These are phyloP conservation scores for Romanogobio albipinnatus DNA, from an alignment of 2,113 vertebrate species.

Conservation along the genomic window DNA sequence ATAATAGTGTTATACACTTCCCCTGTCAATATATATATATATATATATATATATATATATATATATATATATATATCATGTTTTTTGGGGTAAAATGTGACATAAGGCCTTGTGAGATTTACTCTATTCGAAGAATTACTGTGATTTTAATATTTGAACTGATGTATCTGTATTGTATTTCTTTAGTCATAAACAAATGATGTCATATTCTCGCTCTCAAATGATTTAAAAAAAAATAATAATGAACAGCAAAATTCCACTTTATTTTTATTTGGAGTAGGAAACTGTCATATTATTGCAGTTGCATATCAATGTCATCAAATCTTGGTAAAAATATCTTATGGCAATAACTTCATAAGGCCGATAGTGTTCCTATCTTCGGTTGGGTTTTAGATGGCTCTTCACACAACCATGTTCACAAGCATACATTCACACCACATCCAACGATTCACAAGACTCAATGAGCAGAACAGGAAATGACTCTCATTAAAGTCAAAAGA, in stretches of 20 bases:
- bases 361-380: conserved; percentile 63
- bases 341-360: conserved; percentile 69
- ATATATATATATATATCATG: too few relatives aligned
- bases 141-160: not conserved
- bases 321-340: conserved; percentile 66
- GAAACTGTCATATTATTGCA: conserved; percentile 74
- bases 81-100: too few relatives aligned
- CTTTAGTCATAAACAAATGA: not conserved
- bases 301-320: conserved; percentile 72
- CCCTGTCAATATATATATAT: too few relatives aligned
- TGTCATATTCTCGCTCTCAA: not conserved
- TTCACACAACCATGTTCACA: conserved; percentile 14
- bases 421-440: conserved; percentile 12
- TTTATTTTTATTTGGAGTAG: conserved; percentile 72
- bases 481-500: not conserved
- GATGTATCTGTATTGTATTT: not conserved
- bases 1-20: too few relatives aligned
- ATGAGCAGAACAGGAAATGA: not conserved
- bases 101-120: too few relatives aligned
- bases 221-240: not conserved
- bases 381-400: conserved; percentile 58
- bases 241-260: conserved; percentile 30
- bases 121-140: too few relatives aligned
- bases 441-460: conserved; percentile 1
- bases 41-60: too few relatives aligned